A percentile compares a stretch with the other conserved stretches of the same genome.
phyloP scores from a whole-genome alignment of 2,797 vertebrate genomes.

The Artibeus lituratus region DNA sequence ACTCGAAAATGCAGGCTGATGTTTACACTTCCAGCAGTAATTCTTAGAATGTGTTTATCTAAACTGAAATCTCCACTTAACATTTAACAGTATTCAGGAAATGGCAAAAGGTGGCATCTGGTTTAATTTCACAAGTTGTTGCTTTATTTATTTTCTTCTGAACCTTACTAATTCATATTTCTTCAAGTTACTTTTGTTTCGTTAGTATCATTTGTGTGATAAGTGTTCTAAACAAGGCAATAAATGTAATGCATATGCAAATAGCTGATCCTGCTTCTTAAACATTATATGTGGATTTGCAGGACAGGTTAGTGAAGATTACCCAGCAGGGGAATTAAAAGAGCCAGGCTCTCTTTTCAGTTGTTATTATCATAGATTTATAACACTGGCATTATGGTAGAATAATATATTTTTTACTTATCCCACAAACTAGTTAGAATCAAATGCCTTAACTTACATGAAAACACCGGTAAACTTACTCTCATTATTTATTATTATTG shows the following conservation, averaged over 20 bases:
- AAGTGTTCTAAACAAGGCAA: not conserved
- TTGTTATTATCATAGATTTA: not conserved
- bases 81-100: not conserved
- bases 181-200: not conserved
- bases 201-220: not conserved
- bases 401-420: not conserved
- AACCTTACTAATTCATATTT: not conserved
- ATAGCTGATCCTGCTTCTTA: not conserved
- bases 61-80: slow-evolving; percentile 6
- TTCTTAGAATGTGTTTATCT: slow-evolving; percentile 34
- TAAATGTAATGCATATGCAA: not conserved
- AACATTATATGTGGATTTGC: not conserved
- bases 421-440: not conserved
- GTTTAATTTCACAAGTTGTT: not conserved
- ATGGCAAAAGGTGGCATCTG: not conserved
- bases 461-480: not conserved
- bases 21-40: not conserved
- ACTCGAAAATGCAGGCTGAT: not conserved
- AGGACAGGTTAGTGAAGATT: not conserved
- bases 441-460: not conserved
- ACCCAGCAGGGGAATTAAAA: not conserved
- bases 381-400: too few relatives aligned
- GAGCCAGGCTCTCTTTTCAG: not conserved
- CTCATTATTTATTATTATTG: not conserved
- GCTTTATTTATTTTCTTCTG: not conserved